A percentile compares a stretch with the other conserved stretches of the same genome.
Conservation (phyloP, 2,888 invertebrate species). For the Loripinus fragilis region DNA sequence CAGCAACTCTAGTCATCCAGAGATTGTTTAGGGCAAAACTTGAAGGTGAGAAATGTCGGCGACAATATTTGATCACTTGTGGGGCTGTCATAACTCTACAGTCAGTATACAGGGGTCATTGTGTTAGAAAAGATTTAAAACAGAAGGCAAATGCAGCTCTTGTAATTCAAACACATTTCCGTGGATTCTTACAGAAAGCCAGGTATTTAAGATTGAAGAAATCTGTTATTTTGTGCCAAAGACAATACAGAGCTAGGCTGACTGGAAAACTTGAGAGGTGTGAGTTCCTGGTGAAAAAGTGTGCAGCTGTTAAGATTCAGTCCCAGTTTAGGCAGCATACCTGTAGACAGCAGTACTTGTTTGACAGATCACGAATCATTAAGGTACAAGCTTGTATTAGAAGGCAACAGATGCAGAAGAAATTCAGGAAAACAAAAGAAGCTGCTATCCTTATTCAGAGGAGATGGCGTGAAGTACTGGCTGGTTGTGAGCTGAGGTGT, state of each 20-base stretch:
- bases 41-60: constrained; percentile 19
- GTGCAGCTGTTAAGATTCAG: constrained; percentile 41
- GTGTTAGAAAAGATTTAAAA: constrained; percentile 26
- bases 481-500: constrained; percentile 22
- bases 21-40: constrained; percentile 45
- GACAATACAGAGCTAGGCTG: constrained; percentile 47
- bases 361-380: constrained; percentile 42
- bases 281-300: constrained; percentile 23
- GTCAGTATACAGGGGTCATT: constrained; percentile 57
- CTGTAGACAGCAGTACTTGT: constrained; percentile 39
- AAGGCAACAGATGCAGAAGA: constrained; percentile 28
- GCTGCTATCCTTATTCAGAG: constrained; percentile 20
- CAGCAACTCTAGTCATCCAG: constrained; percentile 61
- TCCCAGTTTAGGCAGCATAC: constrained; percentile 59
- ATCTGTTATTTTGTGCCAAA: constrained; percentile 52
- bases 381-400: constrained; percentile 50
- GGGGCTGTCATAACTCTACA: constrained; percentile 69
- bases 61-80: not conserved
- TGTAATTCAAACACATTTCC: constrained; percentile 20
- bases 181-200: constrained; percentile 13
- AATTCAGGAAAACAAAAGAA: constrained; percentile 11
- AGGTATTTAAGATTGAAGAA: constrained; percentile 34
- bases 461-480: constrained; percentile 25
- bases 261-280: constrained; percentile 30
- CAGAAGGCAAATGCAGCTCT: not conserved